Percentiles rank a stretch among this genome's conserved stretches.
Conservation (phyloP, 2,888 invertebrate species). For the Zygothrica quintamaculata region DNA sequence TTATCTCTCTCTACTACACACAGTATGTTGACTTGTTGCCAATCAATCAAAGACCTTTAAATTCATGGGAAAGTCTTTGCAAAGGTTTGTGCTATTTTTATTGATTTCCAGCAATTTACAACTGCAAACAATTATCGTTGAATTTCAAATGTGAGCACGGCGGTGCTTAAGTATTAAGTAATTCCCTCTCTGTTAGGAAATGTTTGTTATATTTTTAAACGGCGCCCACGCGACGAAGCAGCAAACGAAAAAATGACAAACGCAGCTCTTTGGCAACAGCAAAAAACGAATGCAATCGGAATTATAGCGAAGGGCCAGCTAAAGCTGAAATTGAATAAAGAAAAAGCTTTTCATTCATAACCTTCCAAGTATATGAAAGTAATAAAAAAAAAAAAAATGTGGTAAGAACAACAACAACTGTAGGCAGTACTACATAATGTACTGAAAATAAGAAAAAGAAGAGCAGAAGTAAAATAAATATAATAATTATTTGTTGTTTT, state of each 20-base stretch:
- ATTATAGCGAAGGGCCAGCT: slow-evolving; percentile 40
- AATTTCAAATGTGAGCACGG: no score
- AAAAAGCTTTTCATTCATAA: slow-evolving; percentile 83
- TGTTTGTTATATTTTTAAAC: no score
- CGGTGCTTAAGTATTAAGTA: no score
- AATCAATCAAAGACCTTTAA: no score
- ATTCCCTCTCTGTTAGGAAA: no score
- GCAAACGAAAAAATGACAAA: slow-evolving; percentile 21
- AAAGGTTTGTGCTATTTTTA: no score
- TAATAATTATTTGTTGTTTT: no score
- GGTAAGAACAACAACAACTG: slow-evolving; percentile 16
- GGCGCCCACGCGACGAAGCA: slow-evolving; percentile 7
- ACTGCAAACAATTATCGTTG: no score
- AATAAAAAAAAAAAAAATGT: slow-evolving; percentile 13
- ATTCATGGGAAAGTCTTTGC: no score
- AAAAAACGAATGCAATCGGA: slow-evolving; percentile 25
- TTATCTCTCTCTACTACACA: no score
- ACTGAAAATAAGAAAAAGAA: background rate
- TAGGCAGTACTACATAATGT: background rate
- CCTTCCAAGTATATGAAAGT: slow-evolving; percentile 51
- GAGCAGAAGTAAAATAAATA: background rate
- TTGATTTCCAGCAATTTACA: no score
- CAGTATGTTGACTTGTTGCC: no score
- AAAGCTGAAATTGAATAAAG: slow-evolving; percentile 50
- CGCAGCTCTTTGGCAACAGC: slow-evolving; percentile 29